phyloP scores from a whole-genome alignment of 2,113 vertebrate genomes.

The Pelmatolapia mariae region DNA sequence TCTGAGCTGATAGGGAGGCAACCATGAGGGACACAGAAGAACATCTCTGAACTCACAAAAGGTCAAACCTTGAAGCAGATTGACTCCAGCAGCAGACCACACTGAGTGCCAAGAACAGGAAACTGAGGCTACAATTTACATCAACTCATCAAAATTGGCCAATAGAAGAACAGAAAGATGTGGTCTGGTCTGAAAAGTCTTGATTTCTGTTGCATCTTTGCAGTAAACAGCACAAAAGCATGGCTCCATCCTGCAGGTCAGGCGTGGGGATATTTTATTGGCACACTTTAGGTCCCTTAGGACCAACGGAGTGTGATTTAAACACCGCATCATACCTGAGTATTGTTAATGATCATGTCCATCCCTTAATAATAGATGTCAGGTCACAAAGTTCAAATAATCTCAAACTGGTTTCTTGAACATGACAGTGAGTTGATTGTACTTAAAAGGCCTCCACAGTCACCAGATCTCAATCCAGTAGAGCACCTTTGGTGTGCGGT shows the following conservation, averaged over 20 bases:
- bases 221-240: neutral
- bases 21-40: neutral
- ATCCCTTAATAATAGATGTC: neutral
- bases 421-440: neutral
- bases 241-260: neutral
- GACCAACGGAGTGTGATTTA: neutral
- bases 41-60: neutral
- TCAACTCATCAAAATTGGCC: neutral
- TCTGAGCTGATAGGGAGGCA: neutral
- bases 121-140: neutral
- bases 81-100: neutral
- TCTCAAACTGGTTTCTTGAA: neutral
- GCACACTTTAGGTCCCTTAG: neutral
- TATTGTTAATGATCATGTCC: neutral
- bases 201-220: neutral
- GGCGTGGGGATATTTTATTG: fast-evolving
- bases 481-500: neutral
- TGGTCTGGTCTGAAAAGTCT: fast-evolving
- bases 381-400: neutral
- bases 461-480: neutral
- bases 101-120: neutral
- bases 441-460: fast-evolving
- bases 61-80: neutral
- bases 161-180: neutral
- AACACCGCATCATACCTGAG: fast-evolving